A percentile compares a stretch with the other conserved stretches of the same genome.
Evolutionary conservation across 1,140 invertebrate genomes (phyloP).

Genomic region (Bombus affinis): DNA sequence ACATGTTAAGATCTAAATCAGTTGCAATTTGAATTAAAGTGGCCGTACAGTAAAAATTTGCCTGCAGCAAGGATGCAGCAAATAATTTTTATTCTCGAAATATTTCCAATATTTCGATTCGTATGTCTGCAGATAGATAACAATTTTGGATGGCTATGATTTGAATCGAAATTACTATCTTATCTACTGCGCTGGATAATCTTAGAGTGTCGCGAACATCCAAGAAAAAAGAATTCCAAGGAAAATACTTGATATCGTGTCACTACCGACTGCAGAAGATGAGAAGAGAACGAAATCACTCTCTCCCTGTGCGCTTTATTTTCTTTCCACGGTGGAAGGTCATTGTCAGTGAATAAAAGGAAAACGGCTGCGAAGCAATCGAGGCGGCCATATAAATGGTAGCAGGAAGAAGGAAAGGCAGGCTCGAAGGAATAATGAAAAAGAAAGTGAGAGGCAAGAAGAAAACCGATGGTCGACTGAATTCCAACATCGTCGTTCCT

Average conservation of each 20-base stretch:
- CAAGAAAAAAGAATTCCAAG: neutral
- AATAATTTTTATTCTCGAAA: too few species aligned
- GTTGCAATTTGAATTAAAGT: too few species aligned
- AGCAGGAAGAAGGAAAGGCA: constrained; percentile 33
- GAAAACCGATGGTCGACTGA: constrained; percentile 31
- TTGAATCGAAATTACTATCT: too few species aligned
- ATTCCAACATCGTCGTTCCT: constrained; percentile 43
- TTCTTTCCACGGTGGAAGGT: constrained; percentile 31
- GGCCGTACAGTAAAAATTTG: too few species aligned
- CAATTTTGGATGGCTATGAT: too few species aligned
- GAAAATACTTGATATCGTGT: neutral
- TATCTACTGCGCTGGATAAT: too few species aligned
- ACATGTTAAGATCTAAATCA: too few species aligned
- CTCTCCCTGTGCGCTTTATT: neutral
- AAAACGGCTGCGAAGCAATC: constrained; percentile 12
- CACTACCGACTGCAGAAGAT: neutral
- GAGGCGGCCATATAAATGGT: constrained; percentile 22
- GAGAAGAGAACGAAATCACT: neutral
- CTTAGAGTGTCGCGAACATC: neutral
- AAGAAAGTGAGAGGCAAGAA: constrained; percentile 45
- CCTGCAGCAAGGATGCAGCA: too few species aligned
- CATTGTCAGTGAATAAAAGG: constrained; percentile 57
- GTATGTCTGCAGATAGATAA: too few species aligned
- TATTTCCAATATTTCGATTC: too few species aligned
- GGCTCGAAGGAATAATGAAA: constrained; percentile 46